Base-by-base conservation (phyloP, 2,888 invertebrate species). In the Drosophila maculinotata region DNA sequence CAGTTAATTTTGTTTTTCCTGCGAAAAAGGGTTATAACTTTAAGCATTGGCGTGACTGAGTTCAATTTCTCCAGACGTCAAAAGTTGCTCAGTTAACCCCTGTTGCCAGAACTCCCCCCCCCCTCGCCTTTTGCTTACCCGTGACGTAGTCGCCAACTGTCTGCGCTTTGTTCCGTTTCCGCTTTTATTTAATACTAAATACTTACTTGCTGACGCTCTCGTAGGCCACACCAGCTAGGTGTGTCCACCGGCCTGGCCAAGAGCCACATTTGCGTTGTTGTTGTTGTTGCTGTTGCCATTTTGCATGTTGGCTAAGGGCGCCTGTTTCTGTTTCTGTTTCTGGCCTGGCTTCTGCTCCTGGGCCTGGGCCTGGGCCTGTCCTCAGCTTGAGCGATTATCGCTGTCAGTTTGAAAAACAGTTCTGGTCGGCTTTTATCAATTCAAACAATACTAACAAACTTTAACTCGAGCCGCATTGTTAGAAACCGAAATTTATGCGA, bases 81-180 rank as follows among this genome's bases (percentile, higher is more conserved):
- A 63, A 72, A 66, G 41, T 66, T 66, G 42, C 63, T 74, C 62
- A 70, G 64, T 54, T 49, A 33, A 51, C 23, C 33, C 56, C 44
- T 33, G 26, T 44, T 36, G 15, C 31, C 10, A 20, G 4, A 20
- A 20, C 20, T 10, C 28, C 15, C 33, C 14, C 10, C 26, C 33
- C 35, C 41, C 47, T 52, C 9, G 6, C 39, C 53, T 36, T 53
- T 47, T 54, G 63, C 58, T 39, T 52, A 56, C 57, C 69, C 60
- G 71, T 71, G 67, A 68, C 72, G 59, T 58, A 68, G 60, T 36
- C 48, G 51, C 38, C 56, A 57, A 81, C 67, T 75, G 82, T 79
- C 80, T 80, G 20, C 69, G 79, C 73, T 77, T 76, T 83, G 85
- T 85, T 84, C 84, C 81, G 81, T 77, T 85, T 84, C 84, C 84